phyloP scores from a whole-genome alignment of 2,797 vertebrate species.

The Fringilla coelebs region DNA sequence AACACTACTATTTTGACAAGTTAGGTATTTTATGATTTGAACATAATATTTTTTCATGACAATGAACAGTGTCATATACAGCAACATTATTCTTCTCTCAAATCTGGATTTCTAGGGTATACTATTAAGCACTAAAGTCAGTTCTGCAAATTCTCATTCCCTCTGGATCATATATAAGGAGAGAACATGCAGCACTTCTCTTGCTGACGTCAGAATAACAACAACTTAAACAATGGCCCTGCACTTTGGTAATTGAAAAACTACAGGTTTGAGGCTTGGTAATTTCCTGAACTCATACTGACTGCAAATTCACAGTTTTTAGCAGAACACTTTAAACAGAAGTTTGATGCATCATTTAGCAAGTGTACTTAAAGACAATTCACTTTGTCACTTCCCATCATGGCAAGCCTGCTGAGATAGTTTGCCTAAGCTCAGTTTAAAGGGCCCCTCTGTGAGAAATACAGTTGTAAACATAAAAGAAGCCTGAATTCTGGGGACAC shows the following conservation, averaged over 20 bases:
- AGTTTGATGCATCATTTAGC: not conserved
- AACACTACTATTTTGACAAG: not conserved
- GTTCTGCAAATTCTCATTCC: not conserved
- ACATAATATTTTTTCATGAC: not conserved
- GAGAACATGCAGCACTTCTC: not conserved
- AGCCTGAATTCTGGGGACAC: not conserved
- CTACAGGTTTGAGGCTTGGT: not conserved
- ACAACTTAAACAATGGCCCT: not conserved
- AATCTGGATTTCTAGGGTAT: not conserved
- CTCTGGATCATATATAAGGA: not conserved
- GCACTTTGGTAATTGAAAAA: not conserved
- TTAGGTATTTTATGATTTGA: not conserved
- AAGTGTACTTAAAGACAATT: not conserved
- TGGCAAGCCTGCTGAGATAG: not conserved
- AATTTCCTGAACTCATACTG: not conserved
- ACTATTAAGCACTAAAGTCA: not conserved
- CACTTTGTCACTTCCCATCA: not conserved
- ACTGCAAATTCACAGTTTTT: not conserved
- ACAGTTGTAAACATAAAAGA: not conserved
- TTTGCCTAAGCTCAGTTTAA: not conserved
- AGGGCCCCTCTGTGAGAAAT: not conserved
- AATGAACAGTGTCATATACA: not conserved
- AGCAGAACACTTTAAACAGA: not conserved
- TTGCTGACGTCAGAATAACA: not conserved
- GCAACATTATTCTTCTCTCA: not conserved